These are phyloP conservation scores for Iguana delicatissima DNA, from an alignment of 2,797 vertebrate genomes.

Conservation along the genomic window DNA sequence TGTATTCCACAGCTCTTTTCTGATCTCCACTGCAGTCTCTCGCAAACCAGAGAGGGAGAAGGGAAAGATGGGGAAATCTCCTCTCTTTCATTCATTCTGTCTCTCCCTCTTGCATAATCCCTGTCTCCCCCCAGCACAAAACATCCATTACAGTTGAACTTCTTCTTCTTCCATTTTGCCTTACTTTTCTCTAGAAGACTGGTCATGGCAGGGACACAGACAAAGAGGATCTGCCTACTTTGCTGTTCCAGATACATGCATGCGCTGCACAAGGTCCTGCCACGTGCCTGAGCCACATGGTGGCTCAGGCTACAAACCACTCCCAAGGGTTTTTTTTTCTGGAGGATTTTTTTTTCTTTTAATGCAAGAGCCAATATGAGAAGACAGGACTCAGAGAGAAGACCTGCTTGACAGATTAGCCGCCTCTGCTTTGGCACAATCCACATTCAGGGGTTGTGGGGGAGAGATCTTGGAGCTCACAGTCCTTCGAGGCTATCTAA, in stretches of 20 bases:
- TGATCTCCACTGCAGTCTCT: conserved; percentile 49
- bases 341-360: not conserved
- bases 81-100: not conserved
- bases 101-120: not conserved
- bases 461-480: conserved; percentile 36
- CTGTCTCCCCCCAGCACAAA: not conserved
- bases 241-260: conserved; percentile 33
- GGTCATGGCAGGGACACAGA: conserved; percentile 1
- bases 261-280: conserved; percentile 65
- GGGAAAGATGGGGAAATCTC: not conserved
- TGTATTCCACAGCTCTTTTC: conserved; percentile 55
- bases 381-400: not conserved
- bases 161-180: not conserved
- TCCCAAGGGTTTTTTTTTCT: conserved; percentile 31
- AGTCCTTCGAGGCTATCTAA: not conserved
- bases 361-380: conserved; percentile 60
- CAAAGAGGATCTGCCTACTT: not conserved
- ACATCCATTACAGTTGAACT: not conserved
- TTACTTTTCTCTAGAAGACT: not conserved
- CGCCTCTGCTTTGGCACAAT: conserved; percentile 12
- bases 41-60: not conserved
- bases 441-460: conserved; percentile 7
- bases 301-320: conserved; percentile 49
- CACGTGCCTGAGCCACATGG: conserved; percentile 75
- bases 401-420: not conserved